Evolutionary conservation across 2,113 vertebrate species (phyloP).

Genomic region (Periophthalmus modestus): DNA sequence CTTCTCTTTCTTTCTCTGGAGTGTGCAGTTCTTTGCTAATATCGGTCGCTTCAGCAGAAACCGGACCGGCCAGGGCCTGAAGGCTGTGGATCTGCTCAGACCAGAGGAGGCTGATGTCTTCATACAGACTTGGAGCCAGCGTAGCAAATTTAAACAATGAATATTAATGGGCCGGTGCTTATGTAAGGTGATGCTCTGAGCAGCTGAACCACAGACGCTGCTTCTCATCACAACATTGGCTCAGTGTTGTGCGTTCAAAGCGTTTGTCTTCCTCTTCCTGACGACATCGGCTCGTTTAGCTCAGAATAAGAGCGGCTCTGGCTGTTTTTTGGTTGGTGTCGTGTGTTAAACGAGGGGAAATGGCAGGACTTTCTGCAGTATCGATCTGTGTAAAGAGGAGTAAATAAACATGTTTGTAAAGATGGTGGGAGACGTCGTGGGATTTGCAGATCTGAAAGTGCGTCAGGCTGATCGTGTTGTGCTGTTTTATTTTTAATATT

Average conservation of each 20-base stretch:
- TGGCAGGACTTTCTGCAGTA: too few species aligned
- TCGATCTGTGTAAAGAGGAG: too few species aligned
- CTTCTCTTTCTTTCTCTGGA: not conserved
- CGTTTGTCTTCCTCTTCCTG: not conserved
- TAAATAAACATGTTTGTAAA: too few species aligned
- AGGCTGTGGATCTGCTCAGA: constrained; percentile 65
- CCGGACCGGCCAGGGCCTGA: constrained; percentile 58
- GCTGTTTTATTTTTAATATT: too few species aligned
- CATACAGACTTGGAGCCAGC: constrained; percentile 40
- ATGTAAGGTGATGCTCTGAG: constrained; percentile 59
- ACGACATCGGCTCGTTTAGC: too few species aligned
- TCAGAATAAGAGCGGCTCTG: too few species aligned
- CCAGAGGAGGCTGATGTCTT: constrained; percentile 66
- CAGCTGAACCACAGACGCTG: constrained; percentile 29
- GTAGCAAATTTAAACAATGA: constrained; percentile 68
- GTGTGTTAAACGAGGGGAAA: too few species aligned
- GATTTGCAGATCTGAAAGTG: too few species aligned
- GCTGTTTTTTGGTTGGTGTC: too few species aligned
- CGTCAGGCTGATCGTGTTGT: too few species aligned
- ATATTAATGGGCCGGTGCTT: constrained; percentile 69
- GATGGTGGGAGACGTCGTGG: too few species aligned
- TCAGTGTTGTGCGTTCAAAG: not conserved
- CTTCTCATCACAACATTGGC: not conserved
- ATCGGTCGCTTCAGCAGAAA: constrained; percentile 71
- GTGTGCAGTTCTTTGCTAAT: constrained; percentile 45